phyloP scores from a whole-genome alignment of 2,797 vertebrate genomes.

The Meriones psammophilus region DNA sequence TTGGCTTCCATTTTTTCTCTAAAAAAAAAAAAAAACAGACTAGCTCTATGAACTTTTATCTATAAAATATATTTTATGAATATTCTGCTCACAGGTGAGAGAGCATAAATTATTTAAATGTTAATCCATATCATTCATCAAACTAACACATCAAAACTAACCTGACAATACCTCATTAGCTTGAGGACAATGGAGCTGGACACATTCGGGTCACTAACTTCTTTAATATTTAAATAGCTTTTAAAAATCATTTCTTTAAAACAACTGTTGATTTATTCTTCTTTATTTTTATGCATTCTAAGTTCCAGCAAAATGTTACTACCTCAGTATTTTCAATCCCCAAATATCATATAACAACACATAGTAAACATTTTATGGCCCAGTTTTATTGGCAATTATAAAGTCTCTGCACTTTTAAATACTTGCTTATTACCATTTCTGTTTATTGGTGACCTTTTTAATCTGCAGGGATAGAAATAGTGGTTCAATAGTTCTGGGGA shows the following conservation, averaged over 20 bases:
- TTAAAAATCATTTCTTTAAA: constrained; percentile 65
- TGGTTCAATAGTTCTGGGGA: constrained; percentile 32
- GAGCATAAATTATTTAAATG: constrained; percentile 20
- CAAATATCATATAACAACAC: constrained; percentile 42
- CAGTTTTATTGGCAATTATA: constrained; percentile 62
- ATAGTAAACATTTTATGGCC: constrained; percentile 65
- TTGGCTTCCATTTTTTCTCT: not conserved
- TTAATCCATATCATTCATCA: not conserved
- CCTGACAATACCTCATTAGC: not conserved
- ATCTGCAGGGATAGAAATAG: constrained; percentile 51
- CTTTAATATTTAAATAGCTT: constrained; percentile 25
- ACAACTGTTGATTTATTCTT: constrained; percentile 35
- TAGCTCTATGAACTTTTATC: constrained; percentile 15
- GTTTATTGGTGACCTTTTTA: constrained; percentile 63
- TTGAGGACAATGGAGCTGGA: not conserved
- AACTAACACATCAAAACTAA: constrained; percentile 23
- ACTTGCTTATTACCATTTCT: constrained; percentile 52
- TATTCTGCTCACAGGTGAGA: not conserved
- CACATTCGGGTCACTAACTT: constrained; percentile 21
- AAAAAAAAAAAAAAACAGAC: not conserved
- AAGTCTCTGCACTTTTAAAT: constrained; percentile 67
- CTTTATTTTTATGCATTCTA: constrained; percentile 64
- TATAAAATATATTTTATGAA: constrained; percentile 17
- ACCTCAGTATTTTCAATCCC: constrained; percentile 8
- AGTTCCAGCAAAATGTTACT: constrained; percentile 62